Evolutionary conservation across 2,113 vertebrate genomes (phyloP).

Genomic region (Hemichromis elongatus): DNA sequence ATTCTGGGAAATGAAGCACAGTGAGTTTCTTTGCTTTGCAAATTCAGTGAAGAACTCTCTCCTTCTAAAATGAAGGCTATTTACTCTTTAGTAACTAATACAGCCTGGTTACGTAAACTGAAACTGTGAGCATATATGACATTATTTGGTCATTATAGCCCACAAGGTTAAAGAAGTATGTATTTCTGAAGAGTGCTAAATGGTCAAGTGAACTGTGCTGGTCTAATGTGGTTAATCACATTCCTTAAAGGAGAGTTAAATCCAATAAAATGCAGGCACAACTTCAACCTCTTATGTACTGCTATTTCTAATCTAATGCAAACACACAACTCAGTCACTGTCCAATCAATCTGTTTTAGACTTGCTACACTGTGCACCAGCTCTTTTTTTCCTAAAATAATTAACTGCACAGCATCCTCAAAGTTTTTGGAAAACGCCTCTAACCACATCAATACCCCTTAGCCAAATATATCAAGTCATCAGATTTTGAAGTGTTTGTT

Average conservation of each 20-base stretch:
- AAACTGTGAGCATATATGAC: not conserved
- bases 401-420: not conserved
- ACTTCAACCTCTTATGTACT: not conserved
- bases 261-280: not conserved
- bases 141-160: not conserved
- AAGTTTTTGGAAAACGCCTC: not conserved
- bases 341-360: not conserved
- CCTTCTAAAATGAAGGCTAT: not conserved
- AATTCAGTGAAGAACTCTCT: not conserved
- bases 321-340: not conserved
- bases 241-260: not conserved
- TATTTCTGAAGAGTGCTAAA: not conserved
- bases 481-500: conserved; percentile 1
- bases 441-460: not conserved
- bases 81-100: not conserved
- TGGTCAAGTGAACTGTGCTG: not conserved
- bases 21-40: not conserved
- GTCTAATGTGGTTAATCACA: not conserved
- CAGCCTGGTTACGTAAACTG: not conserved
- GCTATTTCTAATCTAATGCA: not conserved
- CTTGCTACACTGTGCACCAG: not conserved
- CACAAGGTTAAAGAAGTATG: not conserved
- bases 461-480: conserved; percentile 1
- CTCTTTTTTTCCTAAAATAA: not conserved
- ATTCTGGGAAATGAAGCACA: not conserved